Evolutionary conservation across 2,113 vertebrate species (phyloP), one percentile per base, ranked within the genome.

Genomic region (Tenebrosternarchus preto): DNA sequence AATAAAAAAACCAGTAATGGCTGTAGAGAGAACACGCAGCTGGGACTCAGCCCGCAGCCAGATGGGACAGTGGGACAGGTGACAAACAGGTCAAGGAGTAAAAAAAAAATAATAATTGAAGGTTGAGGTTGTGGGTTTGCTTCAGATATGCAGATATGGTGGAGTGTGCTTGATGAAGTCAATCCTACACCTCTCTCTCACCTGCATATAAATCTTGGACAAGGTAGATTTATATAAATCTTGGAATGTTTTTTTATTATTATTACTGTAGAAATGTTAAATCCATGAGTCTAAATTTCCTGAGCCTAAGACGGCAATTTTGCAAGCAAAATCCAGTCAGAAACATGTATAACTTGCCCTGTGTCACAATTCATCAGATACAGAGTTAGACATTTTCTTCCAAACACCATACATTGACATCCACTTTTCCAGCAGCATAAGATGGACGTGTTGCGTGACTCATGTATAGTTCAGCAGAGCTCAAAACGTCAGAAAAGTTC

Each of bases 11-110:
- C n/a, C n/a, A 16, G 7, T 31, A 46, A 70, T 16, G 19, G 36
- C 64, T 33, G 4, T 88, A 90, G 90, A 90, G 80, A 83, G 55
- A 78, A 36, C 20, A 39, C 57, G 20, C 22, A 39, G 64, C 31
- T 36, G 53, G 64, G 24, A 24, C 55, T 27, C 25, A 25, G 11
- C 46, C 61, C 46, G 1, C 5, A 55, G 27, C 11, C 64, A 29
- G 39, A 27, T 16, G 19, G 15, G 50, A 77, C 25, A 39, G 7
- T 36, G 64, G 31, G 64, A 68, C 20, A n/a, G 66, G 53, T 57
- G 3, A 25, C 2, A 19, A 68, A 19, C 12, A 43, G n/a, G 33
- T 57, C 15, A 36, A 59, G 22, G 16, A 17, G 55, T 69, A 69
- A 24, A n/a, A 16, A 43, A 43, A 43, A 7, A 8, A 7, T 3